Evolutionary conservation across 2,113 vertebrate species (phyloP), one percentile per base, ranked within the genome.

Genomic region (Marcusenius ussheri): DNA sequence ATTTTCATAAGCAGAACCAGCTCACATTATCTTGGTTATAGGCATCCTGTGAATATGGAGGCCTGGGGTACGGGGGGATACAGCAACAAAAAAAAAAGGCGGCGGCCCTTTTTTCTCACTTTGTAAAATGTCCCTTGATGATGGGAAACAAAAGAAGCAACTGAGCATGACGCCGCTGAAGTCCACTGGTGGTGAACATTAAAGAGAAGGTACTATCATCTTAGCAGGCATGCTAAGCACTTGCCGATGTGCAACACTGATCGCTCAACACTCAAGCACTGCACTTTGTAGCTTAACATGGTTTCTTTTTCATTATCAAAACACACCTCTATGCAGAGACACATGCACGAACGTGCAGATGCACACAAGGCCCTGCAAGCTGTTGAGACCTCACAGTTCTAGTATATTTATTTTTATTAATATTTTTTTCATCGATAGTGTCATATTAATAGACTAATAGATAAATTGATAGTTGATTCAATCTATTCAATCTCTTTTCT

Each of bases 101-200:
- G 88, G 19, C 5, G 27, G 10, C 8, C 17, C 46, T 31, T 39
- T 53, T 31, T 51, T 19, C 3, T 19, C 27, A 89, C 66, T 80
- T 35, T 24, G 58, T 70, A 66, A 88, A 62, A 88, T 46, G 45
- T 88, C 47, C 83, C 88, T 89, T 91, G 90, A 89, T 94, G 93
- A 93, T 94, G 91, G 93, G 90, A 90, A 51, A 70, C 62, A 11
- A 92, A 50, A 91, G 88, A 91, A 77, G 80, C 53, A 94, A 91
- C 86, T 88, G 88, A 93, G 92, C 90, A 92, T 83, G 91, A 91
- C 89, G 93, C 90, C 66, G 9, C 11, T 89, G 45, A 90, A 89
- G 90, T 83, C 92, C 83, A 21, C 86, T 92, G 88, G 90, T 90
- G 87, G 5, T 90, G 31, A 83, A 87, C 89, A 89, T 91, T 86